Evolutionary conservation across 2,888 invertebrate genomes (phyloP), one percentile per base, ranked within the genome.

Genomic region (Malacosoma neustria): DNA sequence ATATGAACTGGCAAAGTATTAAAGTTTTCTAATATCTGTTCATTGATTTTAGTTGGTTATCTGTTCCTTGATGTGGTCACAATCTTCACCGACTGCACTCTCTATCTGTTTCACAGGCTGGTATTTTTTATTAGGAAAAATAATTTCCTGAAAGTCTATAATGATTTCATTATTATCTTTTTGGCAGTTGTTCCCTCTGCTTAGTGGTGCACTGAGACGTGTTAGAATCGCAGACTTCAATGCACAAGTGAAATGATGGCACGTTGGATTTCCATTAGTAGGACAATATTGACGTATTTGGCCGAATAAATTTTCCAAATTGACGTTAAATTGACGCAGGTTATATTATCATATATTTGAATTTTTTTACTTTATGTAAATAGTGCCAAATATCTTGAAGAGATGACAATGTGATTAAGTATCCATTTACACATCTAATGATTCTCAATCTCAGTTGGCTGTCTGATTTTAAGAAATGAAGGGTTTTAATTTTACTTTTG

Each of bases 321-420:
- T 11, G 30, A 46, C 45, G 15, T 49, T 49, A 1, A 48, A 13
- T 12, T 48, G 44, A 1, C 46, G 34, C 5, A 45, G 31, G 34
- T 45, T n/a, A n/a, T n/a, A n/a, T n/a, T n/a, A n/a, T 46, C n/a
- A 46, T 33, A 34, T 43, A 45, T 33, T 40, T 45, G 9, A 38
- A 43, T 13, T 35, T 36, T 36, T 32, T 29, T 11, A 15, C 15
- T 15, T 22, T 11, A 13, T 50, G 40, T 15, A 38, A 38, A 40
- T 47, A 39, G 35, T 38, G 42, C 51, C 42, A 51, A 43, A 51
- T 55, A 34, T 45, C 40, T 35, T 42, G 33, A 15, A 48, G 37
- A 11, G 46, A 40, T 11, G 14, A 32, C 33, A 49, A 11, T 1
- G 47, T 32, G 13, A 32, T 45, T 12, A 22, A 13, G 14, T 42